A percentile compares a stretch with the other conserved stretches of the same genome.
Evolutionary conservation across 2,113 vertebrate genomes (phyloP).

Genomic region (Numida meleagris): DNA sequence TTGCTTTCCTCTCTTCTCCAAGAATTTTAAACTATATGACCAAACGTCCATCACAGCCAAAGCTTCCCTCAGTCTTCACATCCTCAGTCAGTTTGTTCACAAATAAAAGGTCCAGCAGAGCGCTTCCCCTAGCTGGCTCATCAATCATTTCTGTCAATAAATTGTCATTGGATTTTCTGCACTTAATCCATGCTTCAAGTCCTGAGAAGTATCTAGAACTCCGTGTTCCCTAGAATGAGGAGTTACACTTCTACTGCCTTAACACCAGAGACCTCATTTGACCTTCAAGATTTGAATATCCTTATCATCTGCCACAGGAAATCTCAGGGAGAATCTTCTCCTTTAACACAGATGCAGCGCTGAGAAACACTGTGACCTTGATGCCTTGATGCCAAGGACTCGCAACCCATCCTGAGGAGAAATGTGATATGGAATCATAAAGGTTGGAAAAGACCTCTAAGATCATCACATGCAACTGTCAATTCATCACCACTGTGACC

Average conservation of each 20-base stretch:
- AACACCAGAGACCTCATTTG: slow-evolving; percentile 1
- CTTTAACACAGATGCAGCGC: background rate
- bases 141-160: background rate
- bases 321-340: background rate
- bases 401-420: background rate
- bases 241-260: background rate
- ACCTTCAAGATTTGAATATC: slow-evolving; percentile 14
- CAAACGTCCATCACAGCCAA: background rate
- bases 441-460: too few species aligned
- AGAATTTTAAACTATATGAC: background rate
- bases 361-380: background rate
- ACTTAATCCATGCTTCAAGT: background rate
- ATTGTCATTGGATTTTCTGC: background rate
- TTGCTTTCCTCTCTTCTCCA: background rate
- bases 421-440: background rate
- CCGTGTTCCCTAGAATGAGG: background rate
- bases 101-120: background rate
- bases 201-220: background rate
- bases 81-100: background rate
- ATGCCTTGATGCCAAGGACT: background rate
- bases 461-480: too few species aligned
- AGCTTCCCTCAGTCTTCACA: background rate
- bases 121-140: background rate
- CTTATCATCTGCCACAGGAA: slow-evolving; percentile 14
- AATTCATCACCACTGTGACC: too few species aligned